These are phyloP conservation scores for Corythoichthys haematopterus DNA, from an alignment of 2,113 vertebrate genomes.

Conservation along the genomic window DNA sequence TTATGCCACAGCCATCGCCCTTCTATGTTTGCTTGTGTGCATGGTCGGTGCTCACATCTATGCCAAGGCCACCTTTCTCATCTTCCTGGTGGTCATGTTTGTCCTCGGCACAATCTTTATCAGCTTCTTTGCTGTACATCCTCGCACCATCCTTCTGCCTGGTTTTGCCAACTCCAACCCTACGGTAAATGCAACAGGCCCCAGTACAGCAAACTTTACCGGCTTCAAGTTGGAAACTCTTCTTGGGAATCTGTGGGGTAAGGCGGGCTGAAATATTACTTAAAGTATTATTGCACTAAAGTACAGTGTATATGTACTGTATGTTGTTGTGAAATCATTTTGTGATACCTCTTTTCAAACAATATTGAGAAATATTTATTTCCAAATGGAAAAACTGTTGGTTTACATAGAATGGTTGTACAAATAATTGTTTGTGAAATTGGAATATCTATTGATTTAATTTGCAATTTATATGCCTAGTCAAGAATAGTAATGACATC, in stretches of 20 bases:
- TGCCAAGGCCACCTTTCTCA: conserved; percentile 85
- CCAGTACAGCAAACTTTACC: conserved; percentile 67
- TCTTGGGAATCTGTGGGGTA: conserved; percentile 75
- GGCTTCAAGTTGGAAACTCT: conserved; percentile 83
- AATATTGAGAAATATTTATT: background rate
- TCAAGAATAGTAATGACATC: background rate
- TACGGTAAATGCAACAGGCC: conserved; percentile 16
- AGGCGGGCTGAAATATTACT: conserved; percentile 26
- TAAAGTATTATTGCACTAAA: background rate
- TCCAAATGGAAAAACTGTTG: background rate
- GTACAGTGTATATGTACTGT: too few relatives aligned
- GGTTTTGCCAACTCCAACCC: background rate
- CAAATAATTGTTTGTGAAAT: background rate
- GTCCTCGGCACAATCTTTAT: conserved; percentile 79
- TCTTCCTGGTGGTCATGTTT: conserved; percentile 81
- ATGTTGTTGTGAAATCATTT: background rate
- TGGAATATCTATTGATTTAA: background rate
- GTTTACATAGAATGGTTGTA: background rate
- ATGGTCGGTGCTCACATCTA: conserved; percentile 86
- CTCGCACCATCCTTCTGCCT: conserved; percentile 61
- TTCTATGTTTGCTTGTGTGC: conserved; percentile 83
- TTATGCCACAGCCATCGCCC: conserved; percentile 73
- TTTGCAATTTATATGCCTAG: background rate
- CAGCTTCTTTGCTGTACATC: conserved; percentile 79
- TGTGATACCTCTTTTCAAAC: background rate